Conservation (phyloP, 2,797 vertebrate genomes). For the Cossypha polioptera region DNA sequence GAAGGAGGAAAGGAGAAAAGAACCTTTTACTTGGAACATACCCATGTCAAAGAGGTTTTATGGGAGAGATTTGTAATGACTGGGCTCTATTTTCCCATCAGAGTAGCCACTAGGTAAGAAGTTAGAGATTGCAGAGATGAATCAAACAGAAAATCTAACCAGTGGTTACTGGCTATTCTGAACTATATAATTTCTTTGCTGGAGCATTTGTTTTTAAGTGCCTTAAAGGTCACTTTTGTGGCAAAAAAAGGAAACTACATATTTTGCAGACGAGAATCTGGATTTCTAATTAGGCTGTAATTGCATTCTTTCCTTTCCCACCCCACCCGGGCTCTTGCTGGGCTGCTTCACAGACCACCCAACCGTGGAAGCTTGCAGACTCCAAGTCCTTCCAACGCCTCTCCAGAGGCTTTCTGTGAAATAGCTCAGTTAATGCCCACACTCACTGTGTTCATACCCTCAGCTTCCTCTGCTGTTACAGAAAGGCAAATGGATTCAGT, state of each 20-base stretch:
- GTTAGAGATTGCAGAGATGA: background rate
- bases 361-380: background rate
- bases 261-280: constrained; percentile 29
- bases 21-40: background rate
- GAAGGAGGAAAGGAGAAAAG: background rate
- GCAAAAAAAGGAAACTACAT: constrained; percentile 40
- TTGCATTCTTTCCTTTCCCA: constrained; percentile 57
- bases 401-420: background rate
- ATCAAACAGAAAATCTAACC: background rate
- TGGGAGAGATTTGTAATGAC: background rate
- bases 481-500: background rate
- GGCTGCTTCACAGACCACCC: constrained; percentile 46
- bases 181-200: background rate
- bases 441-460: background rate
- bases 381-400: background rate
- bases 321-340: background rate
- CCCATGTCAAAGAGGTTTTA: background rate
- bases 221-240: background rate
- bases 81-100: background rate
- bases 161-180: background rate
- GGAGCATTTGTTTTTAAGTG: background rate
- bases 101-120: background rate
- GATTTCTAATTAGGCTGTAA: constrained; percentile 60
- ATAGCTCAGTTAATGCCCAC: background rate
- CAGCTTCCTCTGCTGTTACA: background rate